Evolutionary conservation across 2,113 vertebrate species (phyloP), one percentile per base, ranked within the genome.

Genomic region (Leuciscus idus): DNA sequence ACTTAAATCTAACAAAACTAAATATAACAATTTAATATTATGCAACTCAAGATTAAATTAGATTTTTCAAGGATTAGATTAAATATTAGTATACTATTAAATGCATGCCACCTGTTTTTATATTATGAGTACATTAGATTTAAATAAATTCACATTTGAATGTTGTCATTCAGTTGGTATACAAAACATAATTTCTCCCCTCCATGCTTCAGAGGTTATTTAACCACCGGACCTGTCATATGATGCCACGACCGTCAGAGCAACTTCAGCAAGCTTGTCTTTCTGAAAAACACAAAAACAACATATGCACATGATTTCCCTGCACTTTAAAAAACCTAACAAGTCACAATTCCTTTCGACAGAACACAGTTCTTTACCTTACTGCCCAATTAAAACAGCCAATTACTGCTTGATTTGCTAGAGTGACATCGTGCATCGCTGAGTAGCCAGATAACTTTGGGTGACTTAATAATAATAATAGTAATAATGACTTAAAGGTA

Each of bases 171-270:
- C 13, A 68, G 62, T 28, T 81, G 61, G 30, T 43, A 72, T 3
- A 26, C 57, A 13, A 26, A 6, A 0, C 62, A n/a, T 80, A 4
- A 62, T 6, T 0, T 5, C 33, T 59, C 21, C 62, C 0, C 68
- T 2, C 55, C 10, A 7, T 85, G 72, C 30, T 85, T 82, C 59
- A 95, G 94, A 95, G 83, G 94, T 95, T 89, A 95, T 95, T 91
- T 95, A 91, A 94, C 80, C 46, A 46, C 52, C 48, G 62, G 81
- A 68, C 19, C 46, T 46, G 43, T 36, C 81, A 87, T 55, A 61
- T 59, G 68, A 39, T 61, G 11, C 74, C 86, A 43, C 52, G 81
- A 75, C 28, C 72, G 87, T 50, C 48, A 39, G 85, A 30, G 46
- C 81, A 85, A 36, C 84, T 78, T 70, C 62, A 55, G 85, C 84